Evolutionary conservation across 2,888 invertebrate genomes (phyloP).

Genomic region (Harpalus rufipes): DNA sequence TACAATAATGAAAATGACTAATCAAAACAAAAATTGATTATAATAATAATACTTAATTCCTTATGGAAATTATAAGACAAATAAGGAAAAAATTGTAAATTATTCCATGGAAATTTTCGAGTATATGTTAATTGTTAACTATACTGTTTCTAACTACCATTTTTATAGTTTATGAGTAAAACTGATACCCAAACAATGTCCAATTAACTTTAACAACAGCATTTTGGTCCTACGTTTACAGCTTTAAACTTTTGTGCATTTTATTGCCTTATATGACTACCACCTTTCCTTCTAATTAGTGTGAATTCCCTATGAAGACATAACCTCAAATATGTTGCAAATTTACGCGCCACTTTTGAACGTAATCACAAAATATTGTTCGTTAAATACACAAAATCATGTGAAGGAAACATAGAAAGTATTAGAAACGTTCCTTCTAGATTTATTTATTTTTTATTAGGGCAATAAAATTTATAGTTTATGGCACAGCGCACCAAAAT

Average conservation of each 20-base stretch:
- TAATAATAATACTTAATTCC: too few relatives aligned
- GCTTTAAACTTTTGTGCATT: constrained; percentile 38
- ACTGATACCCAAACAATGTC: constrained; percentile 40
- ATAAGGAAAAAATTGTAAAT: background rate
- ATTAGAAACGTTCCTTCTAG: constrained; percentile 34
- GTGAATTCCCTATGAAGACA: background rate
- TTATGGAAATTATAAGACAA: too few relatives aligned
- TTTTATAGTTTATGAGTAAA: constrained; percentile 41
- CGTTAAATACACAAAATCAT: background rate
- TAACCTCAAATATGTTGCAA: background rate
- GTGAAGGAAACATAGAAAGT: background rate
- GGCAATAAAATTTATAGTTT: constrained; percentile 61
- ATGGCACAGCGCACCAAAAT: constrained; percentile 39
- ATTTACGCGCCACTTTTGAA: background rate
- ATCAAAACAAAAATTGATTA: too few relatives aligned
- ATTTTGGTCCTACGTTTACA: constrained; percentile 58
- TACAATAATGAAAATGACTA: too few relatives aligned
- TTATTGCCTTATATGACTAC: constrained; percentile 61
- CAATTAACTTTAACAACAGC: constrained; percentile 63
- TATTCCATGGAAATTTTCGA: constrained; percentile 1
- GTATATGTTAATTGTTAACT: constrained; percentile 13
- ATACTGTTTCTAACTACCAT: constrained; percentile 31
- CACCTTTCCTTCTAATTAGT: constrained; percentile 53
- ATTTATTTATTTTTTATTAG: constrained; percentile 59
- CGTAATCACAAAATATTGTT: background rate